phyloP scores from a whole-genome alignment of 2,113 vertebrate genomes.

The Synchiropus splendidus region DNA sequence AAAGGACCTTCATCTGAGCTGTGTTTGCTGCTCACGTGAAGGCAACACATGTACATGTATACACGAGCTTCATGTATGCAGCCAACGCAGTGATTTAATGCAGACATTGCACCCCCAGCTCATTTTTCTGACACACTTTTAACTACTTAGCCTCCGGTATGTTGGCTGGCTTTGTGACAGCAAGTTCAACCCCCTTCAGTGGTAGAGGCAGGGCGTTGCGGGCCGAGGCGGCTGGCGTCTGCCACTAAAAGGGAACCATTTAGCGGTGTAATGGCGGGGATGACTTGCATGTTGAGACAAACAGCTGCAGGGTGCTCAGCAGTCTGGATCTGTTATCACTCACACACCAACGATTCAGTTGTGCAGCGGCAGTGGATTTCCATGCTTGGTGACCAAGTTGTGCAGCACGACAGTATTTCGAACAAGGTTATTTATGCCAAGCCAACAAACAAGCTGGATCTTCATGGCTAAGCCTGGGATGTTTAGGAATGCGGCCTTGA shows the following conservation, averaged over 20 bases:
- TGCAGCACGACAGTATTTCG: too few species aligned
- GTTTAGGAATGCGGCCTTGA: too few species aligned
- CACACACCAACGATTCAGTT: constrained; percentile 51
- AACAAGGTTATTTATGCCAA: too few species aligned
- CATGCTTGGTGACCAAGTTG: constrained; percentile 30
- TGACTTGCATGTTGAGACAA: constrained; percentile 65
- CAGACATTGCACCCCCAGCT: constrained; percentile 2
- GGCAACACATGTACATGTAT: constrained; percentile 10
- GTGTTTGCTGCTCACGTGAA: constrained; percentile 12
- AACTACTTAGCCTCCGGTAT: constrained; percentile 25
- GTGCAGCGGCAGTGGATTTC: constrained; percentile 29
- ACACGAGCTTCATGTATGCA: constrained; percentile 6
- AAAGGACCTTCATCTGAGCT: constrained; percentile 35
- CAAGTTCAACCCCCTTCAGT: constrained; percentile 20
- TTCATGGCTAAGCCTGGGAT: too few species aligned
- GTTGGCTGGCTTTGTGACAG: constrained; percentile 34
- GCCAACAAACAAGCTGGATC: too few species aligned
- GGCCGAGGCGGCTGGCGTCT: constrained; percentile 48
- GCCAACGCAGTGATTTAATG: constrained; percentile 21
- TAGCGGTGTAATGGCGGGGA: constrained; percentile 62
- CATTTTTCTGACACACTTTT: constrained; percentile 28
- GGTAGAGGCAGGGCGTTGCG: constrained; percentile 41
- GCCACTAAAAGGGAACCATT: constrained; percentile 59
- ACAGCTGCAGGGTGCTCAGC: constrained; percentile 61
- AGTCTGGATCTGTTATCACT: constrained; percentile 59